Percentiles rank a stretch among this genome's conserved stretches.
phyloP scores from a whole-genome alignment of 2,888 invertebrate genomes.

The Hofmannophila pseudospretella region DNA sequence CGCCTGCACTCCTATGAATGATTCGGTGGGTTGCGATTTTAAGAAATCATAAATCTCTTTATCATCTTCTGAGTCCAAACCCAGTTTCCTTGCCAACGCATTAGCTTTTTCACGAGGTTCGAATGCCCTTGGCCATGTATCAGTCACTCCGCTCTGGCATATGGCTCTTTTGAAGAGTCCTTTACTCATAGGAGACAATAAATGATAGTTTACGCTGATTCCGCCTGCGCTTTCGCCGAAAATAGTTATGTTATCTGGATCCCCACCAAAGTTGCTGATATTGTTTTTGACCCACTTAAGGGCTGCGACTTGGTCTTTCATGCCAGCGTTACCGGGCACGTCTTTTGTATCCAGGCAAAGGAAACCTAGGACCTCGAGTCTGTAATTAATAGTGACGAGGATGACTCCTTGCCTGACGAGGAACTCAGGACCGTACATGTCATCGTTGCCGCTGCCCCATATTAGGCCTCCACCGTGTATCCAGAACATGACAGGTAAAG shows the following conservation, averaged over 20 bases:
- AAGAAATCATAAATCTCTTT: constrained; percentile 45
- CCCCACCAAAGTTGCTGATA: constrained; percentile 55
- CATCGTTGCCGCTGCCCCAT: constrained; percentile 38
- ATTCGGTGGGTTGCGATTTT: constrained; percentile 33
- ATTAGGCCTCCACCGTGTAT: constrained; percentile 44
- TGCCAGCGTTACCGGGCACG: constrained; percentile 62
- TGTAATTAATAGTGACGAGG: constrained; percentile 60
- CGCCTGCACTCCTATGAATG: constrained; percentile 25
- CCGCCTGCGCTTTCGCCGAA: constrained; percentile 66
- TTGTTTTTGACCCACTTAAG: constrained; percentile 58
- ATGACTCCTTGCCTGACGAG: constrained; percentile 49
- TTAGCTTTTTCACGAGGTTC: constrained; percentile 68
- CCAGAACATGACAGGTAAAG: constrained; percentile 43
- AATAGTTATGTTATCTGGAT: constrained; percentile 57
- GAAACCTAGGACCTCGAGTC: constrained; percentile 56
- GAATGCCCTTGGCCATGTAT: constrained; percentile 62
- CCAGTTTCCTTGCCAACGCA: constrained; percentile 37
- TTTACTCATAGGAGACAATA: constrained; percentile 61
- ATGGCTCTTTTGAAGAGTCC: constrained; percentile 73
- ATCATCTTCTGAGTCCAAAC: constrained; percentile 40
- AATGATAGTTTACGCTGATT: constrained; percentile 42
- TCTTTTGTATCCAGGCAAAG: constrained; percentile 52
- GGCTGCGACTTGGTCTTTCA: constrained; percentile 67
- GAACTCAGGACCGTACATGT: constrained; percentile 53
- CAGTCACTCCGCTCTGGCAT: constrained; percentile 82